Evolutionary conservation across 2,888 invertebrate genomes (phyloP).

Genomic region (Acleris holmiana): DNA sequence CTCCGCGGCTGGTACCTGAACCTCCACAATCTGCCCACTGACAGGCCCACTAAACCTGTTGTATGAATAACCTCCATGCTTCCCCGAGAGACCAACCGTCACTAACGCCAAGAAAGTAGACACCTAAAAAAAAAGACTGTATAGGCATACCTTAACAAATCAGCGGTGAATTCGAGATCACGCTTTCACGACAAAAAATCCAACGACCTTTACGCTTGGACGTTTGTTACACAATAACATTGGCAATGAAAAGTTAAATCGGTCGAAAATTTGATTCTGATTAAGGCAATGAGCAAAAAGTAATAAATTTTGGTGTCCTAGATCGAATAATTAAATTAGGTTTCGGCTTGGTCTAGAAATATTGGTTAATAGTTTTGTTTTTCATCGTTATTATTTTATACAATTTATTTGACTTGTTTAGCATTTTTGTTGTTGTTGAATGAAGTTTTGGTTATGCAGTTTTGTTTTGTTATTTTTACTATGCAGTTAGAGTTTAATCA

Average conservation of each 20-base stretch:
- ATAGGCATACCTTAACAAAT: constrained; percentile 22
- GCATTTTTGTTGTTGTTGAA: too few relatives aligned
- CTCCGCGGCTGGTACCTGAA: constrained; percentile 79
- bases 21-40: constrained; percentile 85
- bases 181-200: constrained; percentile 51
- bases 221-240: constrained; percentile 63
- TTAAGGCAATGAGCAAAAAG: constrained; percentile 14
- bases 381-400: background rate
- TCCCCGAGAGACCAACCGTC: constrained; percentile 55
- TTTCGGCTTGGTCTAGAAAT: background rate
- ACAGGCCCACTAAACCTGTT: constrained; percentile 90
- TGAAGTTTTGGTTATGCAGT: too few relatives aligned
- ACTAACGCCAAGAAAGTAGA: constrained; percentile 56
- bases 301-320: constrained; percentile 15
- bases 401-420: too few relatives aligned
- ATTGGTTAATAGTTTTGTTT: background rate
- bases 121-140: constrained; percentile 50
- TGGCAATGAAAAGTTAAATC: constrained; percentile 69
- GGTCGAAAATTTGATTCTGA: constrained; percentile 55
- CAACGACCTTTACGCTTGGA: constrained; percentile 70
- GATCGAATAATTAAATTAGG: constrained; percentile 16
- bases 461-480: too few relatives aligned
- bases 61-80: constrained; percentile 87
- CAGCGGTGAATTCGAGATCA: constrained; percentile 20
- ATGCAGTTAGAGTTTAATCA: too few relatives aligned